A percentile compares a stretch with the other conserved stretches of the same genome.
Conservation (phyloP, 2,888 invertebrate genomes). For the Ornithoptera alexandrae region DNA sequence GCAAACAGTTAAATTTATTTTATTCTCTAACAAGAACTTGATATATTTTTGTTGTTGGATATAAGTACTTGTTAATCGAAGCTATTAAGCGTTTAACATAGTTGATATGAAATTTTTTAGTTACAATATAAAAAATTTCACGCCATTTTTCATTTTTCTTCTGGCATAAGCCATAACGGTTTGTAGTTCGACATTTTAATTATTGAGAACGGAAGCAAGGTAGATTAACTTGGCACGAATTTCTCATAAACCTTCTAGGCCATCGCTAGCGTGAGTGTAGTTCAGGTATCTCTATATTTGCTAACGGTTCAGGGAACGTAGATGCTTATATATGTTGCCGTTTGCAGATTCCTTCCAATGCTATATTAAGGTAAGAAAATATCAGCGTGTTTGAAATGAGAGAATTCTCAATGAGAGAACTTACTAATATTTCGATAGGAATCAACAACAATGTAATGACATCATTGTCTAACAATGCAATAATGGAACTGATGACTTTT, state of each 20-base stretch:
- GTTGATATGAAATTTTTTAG: too few relatives aligned
- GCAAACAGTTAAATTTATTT: too few relatives aligned
- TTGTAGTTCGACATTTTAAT: constrained; percentile 32
- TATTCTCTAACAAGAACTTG: too few relatives aligned
- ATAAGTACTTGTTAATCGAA: too few relatives aligned
- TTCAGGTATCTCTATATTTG: constrained; percentile 36
- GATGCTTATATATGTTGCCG: neutral
- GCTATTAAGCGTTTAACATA: too few relatives aligned
- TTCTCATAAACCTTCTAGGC: constrained; percentile 69
- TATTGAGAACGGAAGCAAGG: constrained; percentile 68
- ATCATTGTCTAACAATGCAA: neutral
- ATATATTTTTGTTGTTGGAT: too few relatives aligned
- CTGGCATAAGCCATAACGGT: constrained; percentile 5
- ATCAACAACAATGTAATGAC: too few relatives aligned
- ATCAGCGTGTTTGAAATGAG: neutral
- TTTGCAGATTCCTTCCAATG: neutral
- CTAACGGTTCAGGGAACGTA: constrained; percentile 27
- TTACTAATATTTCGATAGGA: neutral
- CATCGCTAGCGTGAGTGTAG: constrained; percentile 52
- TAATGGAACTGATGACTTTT: too few relatives aligned
- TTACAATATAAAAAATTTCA: too few relatives aligned
- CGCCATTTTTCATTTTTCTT: constrained; percentile 6
- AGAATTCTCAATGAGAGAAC: neutral
- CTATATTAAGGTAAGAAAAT: neutral
- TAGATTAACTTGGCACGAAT: constrained; percentile 72